phyloP scores from a whole-genome alignment of 2,113 vertebrate genomes.

The Theristicus caerulescens region DNA sequence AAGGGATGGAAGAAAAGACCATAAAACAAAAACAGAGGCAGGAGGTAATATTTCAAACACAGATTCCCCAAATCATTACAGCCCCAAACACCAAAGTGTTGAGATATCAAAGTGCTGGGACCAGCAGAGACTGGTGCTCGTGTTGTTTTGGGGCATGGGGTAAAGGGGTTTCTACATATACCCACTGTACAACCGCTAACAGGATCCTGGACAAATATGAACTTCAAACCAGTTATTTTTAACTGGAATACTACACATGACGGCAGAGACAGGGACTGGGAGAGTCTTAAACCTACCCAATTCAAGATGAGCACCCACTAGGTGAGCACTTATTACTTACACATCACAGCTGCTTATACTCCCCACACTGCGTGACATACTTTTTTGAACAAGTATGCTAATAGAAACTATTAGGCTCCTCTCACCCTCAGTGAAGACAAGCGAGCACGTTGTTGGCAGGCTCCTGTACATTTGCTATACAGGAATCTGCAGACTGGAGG shows the following conservation, averaged over 20 bases:
- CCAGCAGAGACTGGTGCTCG: neutral
- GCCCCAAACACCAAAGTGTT: neutral
- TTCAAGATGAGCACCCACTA: neutral
- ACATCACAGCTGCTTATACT: neutral
- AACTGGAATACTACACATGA: neutral
- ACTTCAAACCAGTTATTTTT: neutral
- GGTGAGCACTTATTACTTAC: neutral
- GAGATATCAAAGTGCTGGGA: neutral
- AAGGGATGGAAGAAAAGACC: neutral
- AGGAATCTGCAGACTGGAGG: neutral
- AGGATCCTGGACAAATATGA: neutral
- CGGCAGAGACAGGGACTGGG: neutral
- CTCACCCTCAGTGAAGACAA: neutral
- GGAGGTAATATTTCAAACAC: neutral
- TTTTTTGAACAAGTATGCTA: neutral
- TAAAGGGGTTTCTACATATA: neutral
- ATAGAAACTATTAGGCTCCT: neutral
- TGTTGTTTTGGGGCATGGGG: neutral
- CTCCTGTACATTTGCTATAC: neutral
- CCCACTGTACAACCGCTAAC: neutral
- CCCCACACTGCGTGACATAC: neutral
- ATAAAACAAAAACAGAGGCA: neutral
- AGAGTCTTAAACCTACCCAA: neutral
- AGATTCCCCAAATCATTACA: neutral
- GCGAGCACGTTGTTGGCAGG: neutral